These are phyloP conservation scores for Samia ricini DNA, from an alignment of 1,140 invertebrate genomes.

Conservation along the genomic window DNA sequence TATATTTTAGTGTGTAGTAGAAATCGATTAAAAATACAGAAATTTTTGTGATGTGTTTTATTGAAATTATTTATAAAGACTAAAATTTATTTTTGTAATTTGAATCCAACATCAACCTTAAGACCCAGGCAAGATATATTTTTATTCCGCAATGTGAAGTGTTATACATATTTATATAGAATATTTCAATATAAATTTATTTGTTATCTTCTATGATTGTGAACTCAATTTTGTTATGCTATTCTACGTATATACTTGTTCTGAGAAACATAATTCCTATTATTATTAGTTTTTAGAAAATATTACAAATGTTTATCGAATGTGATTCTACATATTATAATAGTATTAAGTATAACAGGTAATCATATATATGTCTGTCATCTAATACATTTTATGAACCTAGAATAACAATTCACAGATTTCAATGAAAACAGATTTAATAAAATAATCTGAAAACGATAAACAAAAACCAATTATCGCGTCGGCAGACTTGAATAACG, in stretches of 20 bases:
- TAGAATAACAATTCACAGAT: slow-evolving; percentile 9
- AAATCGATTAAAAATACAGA: not conserved
- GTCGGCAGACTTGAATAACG: slow-evolving; percentile 9
- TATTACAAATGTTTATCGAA: not conserved
- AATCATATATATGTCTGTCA: slow-evolving; percentile 2
- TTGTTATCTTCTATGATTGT: not conserved
- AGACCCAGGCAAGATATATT: not conserved
- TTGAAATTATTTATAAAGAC: not conserved
- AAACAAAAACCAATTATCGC: slow-evolving; percentile 7
- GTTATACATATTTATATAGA: not conserved
- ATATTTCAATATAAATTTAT: not conserved
- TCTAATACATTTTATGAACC: slow-evolving; percentile 1
- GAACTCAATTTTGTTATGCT: not conserved
- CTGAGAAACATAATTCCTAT: slow-evolving; percentile 5
- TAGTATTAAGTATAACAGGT: not conserved
- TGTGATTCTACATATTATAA: not conserved
- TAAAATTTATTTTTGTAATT: not conserved
- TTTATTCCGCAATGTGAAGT: not conserved
- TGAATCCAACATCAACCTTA: not conserved
- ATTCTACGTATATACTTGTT: not conserved
- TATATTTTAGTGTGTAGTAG: not conserved
- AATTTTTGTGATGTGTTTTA: not conserved
- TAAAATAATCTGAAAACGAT: slow-evolving; percentile 6
- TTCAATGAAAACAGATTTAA: slow-evolving; percentile 10
- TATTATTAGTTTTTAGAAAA: not conserved